phyloP scores from a whole-genome alignment of 1,140 invertebrate species.

The Sinonovacula constricta region DNA sequence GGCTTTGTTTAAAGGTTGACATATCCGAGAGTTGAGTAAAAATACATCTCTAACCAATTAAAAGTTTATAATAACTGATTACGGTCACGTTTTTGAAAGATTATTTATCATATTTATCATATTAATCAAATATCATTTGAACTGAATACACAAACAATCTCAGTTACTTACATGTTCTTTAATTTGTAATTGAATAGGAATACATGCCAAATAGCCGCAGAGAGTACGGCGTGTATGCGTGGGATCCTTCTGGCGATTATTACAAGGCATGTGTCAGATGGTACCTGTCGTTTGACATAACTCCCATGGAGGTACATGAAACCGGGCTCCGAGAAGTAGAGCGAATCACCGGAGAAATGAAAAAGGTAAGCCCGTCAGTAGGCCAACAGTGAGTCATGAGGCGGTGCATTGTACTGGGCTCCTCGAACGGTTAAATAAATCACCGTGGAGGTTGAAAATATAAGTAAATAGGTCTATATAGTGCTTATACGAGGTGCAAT shows the following conservation, averaged over 20 bases:
- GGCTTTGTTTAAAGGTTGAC: neutral
- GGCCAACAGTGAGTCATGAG: too few relatives aligned
- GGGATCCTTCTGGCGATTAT: conserved; percentile 74
- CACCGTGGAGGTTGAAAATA: too few relatives aligned
- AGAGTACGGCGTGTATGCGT: conserved; percentile 68
- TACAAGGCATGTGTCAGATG: conserved; percentile 79
- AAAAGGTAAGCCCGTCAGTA: conserved; percentile 57
- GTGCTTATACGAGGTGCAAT: too few relatives aligned
- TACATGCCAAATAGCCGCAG: conserved; percentile 71
- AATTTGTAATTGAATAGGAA: conserved; percentile 52
- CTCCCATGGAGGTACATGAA: conserved; percentile 77
- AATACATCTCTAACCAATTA: neutral
- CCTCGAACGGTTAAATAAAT: too few relatives aligned
- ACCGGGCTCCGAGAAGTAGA: conserved; percentile 76
- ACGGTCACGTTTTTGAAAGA: neutral
- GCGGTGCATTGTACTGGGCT: too few relatives aligned
- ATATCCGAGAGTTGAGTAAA: neutral
- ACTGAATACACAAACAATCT: too few relatives aligned
- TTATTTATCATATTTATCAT: neutral
- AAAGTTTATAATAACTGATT: neutral
- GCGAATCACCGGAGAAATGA: conserved; percentile 76
- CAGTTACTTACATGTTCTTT: neutral
- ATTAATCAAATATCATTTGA: neutral
- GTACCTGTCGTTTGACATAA: conserved; percentile 75
- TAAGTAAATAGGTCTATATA: too few relatives aligned